Evolutionary conservation across 2,113 vertebrate species (phyloP).

Genomic region (Struthio camelus): DNA sequence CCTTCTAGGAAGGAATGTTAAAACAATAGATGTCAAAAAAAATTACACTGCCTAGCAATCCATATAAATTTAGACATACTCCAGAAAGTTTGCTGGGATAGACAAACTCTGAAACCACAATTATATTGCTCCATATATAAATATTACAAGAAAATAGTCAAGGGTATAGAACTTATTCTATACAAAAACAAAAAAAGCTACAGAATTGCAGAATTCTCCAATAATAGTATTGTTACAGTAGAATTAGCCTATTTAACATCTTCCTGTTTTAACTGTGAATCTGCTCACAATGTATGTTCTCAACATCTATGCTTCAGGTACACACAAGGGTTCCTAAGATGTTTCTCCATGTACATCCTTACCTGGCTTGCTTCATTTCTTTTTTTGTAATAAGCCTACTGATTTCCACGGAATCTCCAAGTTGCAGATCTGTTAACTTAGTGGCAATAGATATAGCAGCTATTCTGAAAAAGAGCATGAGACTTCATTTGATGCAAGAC

Average conservation of each 20-base stretch:
- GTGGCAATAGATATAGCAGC: conserved; percentile 96
- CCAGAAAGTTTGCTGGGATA: not conserved
- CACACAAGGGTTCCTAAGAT: not conserved
- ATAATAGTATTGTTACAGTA: not conserved
- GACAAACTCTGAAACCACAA: not conserved
- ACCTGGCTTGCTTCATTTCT: conserved; percentile 93
- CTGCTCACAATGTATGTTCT: not conserved
- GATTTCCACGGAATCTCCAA: conserved; percentile 94
- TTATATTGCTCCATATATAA: not conserved
- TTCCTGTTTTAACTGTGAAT: not conserved
- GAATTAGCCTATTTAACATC: not conserved
- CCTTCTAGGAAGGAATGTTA: not conserved
- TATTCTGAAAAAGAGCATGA: conserved; percentile 78
- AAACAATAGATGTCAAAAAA: not conserved
- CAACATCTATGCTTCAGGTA: not conserved
- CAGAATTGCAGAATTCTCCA: not conserved
- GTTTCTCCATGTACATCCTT: not conserved
- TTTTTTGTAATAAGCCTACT: conserved; percentile 92
- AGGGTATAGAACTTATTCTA: not conserved
- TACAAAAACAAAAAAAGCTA: not conserved
- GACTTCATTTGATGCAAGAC: not conserved
- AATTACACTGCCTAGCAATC: not conserved
- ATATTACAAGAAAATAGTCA: not conserved
- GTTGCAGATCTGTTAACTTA: conserved; percentile 93
- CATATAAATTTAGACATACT: not conserved